These are phyloP conservation scores for Leucophenga varia DNA, from an alignment of 1,140 invertebrate genomes.

Conservation along the genomic window DNA sequence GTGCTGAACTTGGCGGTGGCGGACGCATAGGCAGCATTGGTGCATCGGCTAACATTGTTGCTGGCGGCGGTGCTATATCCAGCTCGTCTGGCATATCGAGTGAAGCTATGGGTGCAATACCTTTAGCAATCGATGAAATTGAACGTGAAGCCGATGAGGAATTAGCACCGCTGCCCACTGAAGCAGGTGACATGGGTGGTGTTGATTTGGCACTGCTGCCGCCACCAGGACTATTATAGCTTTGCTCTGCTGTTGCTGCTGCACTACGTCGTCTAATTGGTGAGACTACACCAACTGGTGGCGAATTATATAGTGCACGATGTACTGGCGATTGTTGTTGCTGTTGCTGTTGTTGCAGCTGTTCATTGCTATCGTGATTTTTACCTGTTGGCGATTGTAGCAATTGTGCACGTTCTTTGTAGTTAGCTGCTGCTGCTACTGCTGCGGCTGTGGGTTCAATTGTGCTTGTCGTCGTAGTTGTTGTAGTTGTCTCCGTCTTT, in stretches of 20 bases:
- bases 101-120: slow-evolving; percentile 46
- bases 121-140: slow-evolving; percentile 25
- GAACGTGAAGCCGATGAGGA: slow-evolving; percentile 12
- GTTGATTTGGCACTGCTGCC: slow-evolving; percentile 41
- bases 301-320: slow-evolving; percentile 32
- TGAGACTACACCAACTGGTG: slow-evolving; percentile 48
- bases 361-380: slow-evolving; percentile 17
- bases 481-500: slow-evolving; percentile 35
- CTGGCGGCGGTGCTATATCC: too few relatives aligned
- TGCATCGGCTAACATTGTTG: slow-evolving; percentile 5
- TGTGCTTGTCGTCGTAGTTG: too few relatives aligned
- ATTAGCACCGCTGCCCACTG: slow-evolving; percentile 13
- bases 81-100: slow-evolving; percentile 34
- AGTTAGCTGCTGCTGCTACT: slow-evolving; percentile 8
- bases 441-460: slow-evolving; percentile 28
- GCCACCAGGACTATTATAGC: slow-evolving; percentile 10
- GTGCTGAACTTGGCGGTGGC: slow-evolving; percentile 20
- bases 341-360: too few relatives aligned
- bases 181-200: slow-evolving; percentile 41
- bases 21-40: slow-evolving; percentile 39
- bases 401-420: slow-evolving; percentile 8
- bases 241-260: slow-evolving; percentile 21
- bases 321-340: slow-evolving; percentile 31
- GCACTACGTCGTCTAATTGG: slow-evolving; percentile 42
- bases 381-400: slow-evolving; percentile 28